Percentiles rank a stretch among this genome's conserved stretches.
Evolutionary conservation across 2,113 vertebrate species (phyloP).

Genomic region (Melanocharis versteri): DNA sequence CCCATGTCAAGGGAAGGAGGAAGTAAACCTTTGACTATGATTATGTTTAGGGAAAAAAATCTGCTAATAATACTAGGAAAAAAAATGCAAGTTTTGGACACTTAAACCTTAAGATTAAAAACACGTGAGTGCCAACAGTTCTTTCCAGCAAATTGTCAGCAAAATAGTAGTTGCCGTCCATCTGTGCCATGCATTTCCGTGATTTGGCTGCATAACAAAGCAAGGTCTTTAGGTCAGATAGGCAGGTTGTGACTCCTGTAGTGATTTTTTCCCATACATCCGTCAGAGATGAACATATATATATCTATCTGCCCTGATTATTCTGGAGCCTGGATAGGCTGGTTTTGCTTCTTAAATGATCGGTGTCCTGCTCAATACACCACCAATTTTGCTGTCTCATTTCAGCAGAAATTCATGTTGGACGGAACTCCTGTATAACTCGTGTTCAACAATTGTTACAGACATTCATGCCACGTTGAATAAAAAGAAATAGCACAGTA

Average conservation of each 20-base stretch:
- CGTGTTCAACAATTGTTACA: background rate
- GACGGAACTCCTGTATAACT: background rate
- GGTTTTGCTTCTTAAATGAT: background rate
- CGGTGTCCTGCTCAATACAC: background rate
- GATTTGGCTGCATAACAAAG: background rate
- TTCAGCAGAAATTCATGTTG: background rate
- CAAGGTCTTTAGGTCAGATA: background rate
- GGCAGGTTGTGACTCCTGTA: background rate
- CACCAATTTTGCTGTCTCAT: background rate
- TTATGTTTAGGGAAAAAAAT: background rate
- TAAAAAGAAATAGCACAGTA: background rate
- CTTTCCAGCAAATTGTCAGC: conserved; percentile 43
- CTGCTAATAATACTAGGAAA: background rate
- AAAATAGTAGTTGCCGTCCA: conserved; percentile 44
- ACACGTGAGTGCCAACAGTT: background rate
- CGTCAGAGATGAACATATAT: background rate
- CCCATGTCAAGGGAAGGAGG: background rate
- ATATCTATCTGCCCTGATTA: background rate
- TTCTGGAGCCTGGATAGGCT: background rate
- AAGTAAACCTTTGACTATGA: background rate
- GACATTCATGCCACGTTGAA: background rate
- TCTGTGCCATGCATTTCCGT: background rate
- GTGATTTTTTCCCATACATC: background rate
- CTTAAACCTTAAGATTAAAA: background rate
- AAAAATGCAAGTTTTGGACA: background rate